Base-by-base conservation (phyloP, 2,113 vertebrate species). In the Istiophorus platypterus region DNA sequence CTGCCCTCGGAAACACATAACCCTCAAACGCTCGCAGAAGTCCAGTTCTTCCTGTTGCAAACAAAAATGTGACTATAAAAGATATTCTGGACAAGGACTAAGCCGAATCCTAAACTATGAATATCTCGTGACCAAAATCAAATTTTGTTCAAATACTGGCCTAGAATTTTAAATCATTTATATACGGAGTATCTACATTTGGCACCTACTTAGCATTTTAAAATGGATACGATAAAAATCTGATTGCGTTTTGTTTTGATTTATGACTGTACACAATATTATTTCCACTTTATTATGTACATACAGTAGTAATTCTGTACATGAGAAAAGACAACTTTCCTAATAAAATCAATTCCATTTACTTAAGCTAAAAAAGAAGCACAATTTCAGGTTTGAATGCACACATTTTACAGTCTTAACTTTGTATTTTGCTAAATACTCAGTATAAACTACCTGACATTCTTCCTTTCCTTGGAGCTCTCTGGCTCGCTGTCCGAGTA, bases 11-110 rank as follows among this genome's bases (percentile, higher is more conserved):
- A 97, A 97, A 91, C 96, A 98, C 62, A 84, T 72, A 3, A 58
- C 88, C 7, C 91, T 92, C 65, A 98, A 75, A 11, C 88, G 94
- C 67, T 96, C 93, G 0, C 97, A 97, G 92, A 96, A 97, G 26
- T 96, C 97, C 89, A 97, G 89, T 84, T 97, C 97, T 89, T 97
- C 97, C 97, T 97, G 88, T 77, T 75, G 26, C 18, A 74, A 77
- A 87, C 47, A 68, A 76, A 71, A 58, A 74, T 22, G 12, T 7
- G 42, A 82, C 24, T 45, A 45, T 22, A 72, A 41, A 47, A 56
- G 11, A 8, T 3, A n/a, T 52, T 31, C 0, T 24, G 8, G 2
- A 58, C 27, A 52, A 52, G 27, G 1, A 49, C 54, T 12, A 51
- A 72, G 7, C 1, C 15, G 22, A 31, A 4, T 22, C 26, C 4